A percentile compares a stretch with the other conserved stretches of the same genome.
Conservation (phyloP, 2,888 invertebrate species). For the Lasius platythorax region DNA sequence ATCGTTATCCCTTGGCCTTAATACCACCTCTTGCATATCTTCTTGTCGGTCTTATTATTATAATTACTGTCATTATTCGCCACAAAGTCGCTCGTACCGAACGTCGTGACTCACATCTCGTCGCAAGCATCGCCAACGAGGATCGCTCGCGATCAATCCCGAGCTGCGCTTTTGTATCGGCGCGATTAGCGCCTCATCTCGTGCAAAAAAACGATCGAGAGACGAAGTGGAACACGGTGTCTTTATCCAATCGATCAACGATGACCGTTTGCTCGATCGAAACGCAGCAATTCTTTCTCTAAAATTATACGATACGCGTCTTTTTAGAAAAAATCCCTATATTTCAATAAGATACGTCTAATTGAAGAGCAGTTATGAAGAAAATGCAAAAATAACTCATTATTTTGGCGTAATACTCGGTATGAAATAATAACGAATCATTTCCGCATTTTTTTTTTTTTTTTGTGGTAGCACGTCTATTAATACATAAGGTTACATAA, state of each 20-base stretch:
- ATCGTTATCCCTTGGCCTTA: conserved; percentile 56
- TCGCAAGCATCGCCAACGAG: conserved; percentile 9
- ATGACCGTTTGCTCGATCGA: background rate
- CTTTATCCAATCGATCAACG: background rate
- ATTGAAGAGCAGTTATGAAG: background rate
- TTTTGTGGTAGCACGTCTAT: background rate
- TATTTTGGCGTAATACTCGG: conserved; percentile 4
- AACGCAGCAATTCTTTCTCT: background rate
- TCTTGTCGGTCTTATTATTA: conserved; percentile 51
- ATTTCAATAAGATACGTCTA: background rate
- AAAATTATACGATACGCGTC: background rate
- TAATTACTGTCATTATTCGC: conserved; percentile 55
- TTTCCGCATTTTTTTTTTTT: conserved; percentile 21
- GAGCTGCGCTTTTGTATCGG: conserved; percentile 30
- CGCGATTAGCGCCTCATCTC: background rate
- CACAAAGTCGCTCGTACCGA: conserved; percentile 52
- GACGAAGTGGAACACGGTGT: background rate
- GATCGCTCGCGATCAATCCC: conserved; percentile 31
- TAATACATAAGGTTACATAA: conserved; percentile 27
- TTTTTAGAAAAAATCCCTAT: background rate
- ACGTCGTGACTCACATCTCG: conserved; percentile 50
- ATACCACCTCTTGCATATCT: conserved; percentile 46
- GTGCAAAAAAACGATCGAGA: background rate
- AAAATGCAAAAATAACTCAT: conserved; percentile 5
- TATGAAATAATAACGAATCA: conserved; percentile 25